Evolutionary conservation across 2,113 vertebrate genomes (phyloP), one percentile per base, ranked within the genome.

Genomic region (Clarias batrachus): DNA sequence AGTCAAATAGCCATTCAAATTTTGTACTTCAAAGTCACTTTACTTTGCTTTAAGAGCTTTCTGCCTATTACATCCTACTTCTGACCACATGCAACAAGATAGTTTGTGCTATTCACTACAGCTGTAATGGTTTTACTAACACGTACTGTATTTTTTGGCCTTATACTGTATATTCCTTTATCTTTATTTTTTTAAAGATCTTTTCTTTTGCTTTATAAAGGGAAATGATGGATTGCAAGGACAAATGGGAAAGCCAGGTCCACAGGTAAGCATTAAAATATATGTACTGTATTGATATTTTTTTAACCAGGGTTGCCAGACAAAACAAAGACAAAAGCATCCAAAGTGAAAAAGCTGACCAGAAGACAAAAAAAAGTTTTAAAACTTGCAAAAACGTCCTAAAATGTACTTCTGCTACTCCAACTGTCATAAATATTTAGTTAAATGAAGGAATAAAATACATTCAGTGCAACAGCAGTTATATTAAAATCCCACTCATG

Each of bases 181-280:
- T 48, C 48, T 48, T 48, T 1, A 48, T 48, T 7, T 8, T 7
- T 8, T 48, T 8, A 48, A 48, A 48, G 6, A 25, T 25, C 1
- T 60, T 23, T 1, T 10, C 1, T n/a, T 16, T 4, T 11, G 7
- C 85, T 88, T 84, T 77, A 94, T 94, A 92, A 91, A 94, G 93
- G 98, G 97, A 93, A 93, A 93, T 80, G 87, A 91, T 27, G 97
- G 97, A 73, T 91, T 91, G 21, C 93, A 96, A 27, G 97, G 97
- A 74, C 90, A 92, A 68, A 90, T 30, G 85, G 98, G 97, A 93
- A 94, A 92, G 92, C 95, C 95, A 91, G 98, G 98, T 91, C 86
- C 92, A 90, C 93, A 95, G 94, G 97, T 98, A 94, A 86, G 90
- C 74, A 30, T 77, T 17, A 41, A 48, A 48, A 80, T 59, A 33